A percentile compares a stretch with the other conserved stretches of the same genome.
These are phyloP conservation scores for Cotesia typhae DNA, from an alignment of 1,140 invertebrate genomes.

Conservation along the genomic window DNA sequence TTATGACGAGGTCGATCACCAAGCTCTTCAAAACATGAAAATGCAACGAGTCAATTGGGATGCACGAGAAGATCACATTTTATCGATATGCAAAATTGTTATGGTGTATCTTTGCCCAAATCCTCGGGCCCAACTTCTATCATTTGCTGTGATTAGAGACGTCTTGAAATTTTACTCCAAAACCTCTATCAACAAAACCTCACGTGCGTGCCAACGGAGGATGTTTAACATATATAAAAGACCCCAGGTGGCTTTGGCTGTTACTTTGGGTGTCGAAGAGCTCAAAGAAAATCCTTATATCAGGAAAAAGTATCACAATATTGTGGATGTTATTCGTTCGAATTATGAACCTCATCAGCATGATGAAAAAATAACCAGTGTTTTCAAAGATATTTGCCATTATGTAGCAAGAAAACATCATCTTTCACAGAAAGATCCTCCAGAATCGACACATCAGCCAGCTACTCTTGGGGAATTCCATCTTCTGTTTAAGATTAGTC, in stretches of 20 bases:
- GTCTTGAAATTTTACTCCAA: constrained; percentile 68
- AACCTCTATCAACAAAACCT: constrained; percentile 74
- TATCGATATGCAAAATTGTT: constrained; percentile 76
- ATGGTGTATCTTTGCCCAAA: constrained; percentile 71
- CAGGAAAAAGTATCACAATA: constrained; percentile 55
- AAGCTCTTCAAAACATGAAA: constrained; percentile 73
- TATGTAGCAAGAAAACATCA: constrained; percentile 62
- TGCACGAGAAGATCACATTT: constrained; percentile 70
- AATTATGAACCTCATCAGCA: constrained; percentile 48
- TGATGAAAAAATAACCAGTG: constrained; percentile 51
- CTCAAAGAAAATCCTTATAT: constrained; percentile 69
- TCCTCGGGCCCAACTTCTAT: constrained; percentile 61
- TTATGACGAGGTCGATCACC: constrained; percentile 75
- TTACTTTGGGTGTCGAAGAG: constrained; percentile 71
- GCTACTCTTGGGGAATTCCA: constrained; percentile 65
- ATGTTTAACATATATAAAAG: constrained; percentile 73
- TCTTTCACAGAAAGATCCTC: constrained; percentile 54
- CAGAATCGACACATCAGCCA: constrained; percentile 53
- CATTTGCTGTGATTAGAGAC: constrained; percentile 70
- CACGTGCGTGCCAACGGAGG: constrained; percentile 73
- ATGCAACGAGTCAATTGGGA: constrained; percentile 73
- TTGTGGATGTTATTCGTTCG: constrained; percentile 50
- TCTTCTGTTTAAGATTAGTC: constrained; percentile 51
- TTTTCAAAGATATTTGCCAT: constrained; percentile 57
- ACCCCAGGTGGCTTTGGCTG: constrained; percentile 67